phyloP scores from a whole-genome alignment of 2,888 invertebrate species.

The Drosophila kanekoi region DNA sequence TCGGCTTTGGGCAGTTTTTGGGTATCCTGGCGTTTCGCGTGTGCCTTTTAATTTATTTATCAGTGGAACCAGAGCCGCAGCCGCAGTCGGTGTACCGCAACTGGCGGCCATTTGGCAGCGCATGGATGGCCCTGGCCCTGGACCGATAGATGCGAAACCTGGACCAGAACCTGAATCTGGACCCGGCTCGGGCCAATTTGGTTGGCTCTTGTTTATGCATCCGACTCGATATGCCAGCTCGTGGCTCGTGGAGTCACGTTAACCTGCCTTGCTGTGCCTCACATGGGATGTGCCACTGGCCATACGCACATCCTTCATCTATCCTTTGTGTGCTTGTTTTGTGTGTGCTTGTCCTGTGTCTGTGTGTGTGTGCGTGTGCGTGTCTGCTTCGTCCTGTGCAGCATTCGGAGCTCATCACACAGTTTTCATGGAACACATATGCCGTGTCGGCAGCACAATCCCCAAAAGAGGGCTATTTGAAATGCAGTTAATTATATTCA shows the following conservation, averaged over 20 bases:
- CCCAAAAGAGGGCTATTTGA: neutral
- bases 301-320: constrained; percentile 13
- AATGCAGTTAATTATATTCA: constrained; percentile 3
- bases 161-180: constrained; percentile 6
- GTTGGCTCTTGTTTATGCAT: constrained; percentile 62
- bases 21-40: constrained; percentile 69
- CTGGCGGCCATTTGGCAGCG: constrained; percentile 42
- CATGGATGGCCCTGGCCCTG: constrained; percentile 9
- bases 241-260: constrained; percentile 31
- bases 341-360: neutral
- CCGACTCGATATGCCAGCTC: constrained; percentile 49
- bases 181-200: constrained; percentile 56
- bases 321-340: neutral
- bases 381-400: neutral
- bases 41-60: constrained; percentile 79
- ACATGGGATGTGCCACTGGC: constrained; percentile 28
- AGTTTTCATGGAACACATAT: neutral
- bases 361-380: constrained; percentile 1
- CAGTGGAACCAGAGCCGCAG: constrained; percentile 36
- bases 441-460: too few species aligned
- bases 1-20: constrained; percentile 51
- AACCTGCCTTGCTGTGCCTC: constrained; percentile 34
- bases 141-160: neutral
- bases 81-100: constrained; percentile 22
- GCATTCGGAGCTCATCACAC: neutral